Evolutionary conservation across 2,797 vertebrate species (phyloP).

Genomic region (Anisognathus igniventris): DNA sequence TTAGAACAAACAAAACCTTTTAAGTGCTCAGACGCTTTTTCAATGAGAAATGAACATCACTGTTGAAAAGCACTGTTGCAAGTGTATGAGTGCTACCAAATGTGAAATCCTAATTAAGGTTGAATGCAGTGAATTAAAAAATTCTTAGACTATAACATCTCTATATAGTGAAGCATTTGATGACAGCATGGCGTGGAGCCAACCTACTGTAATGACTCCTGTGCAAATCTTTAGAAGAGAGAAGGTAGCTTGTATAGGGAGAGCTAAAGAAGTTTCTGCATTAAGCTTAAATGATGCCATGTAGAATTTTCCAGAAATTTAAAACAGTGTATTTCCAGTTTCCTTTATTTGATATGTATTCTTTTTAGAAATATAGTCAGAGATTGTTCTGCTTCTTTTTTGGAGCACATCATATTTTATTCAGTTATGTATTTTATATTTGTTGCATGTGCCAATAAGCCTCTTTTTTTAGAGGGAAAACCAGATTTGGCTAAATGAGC

Average conservation of each 20-base stretch:
- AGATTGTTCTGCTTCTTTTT: neutral
- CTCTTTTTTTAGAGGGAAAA: neutral
- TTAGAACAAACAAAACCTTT: neutral
- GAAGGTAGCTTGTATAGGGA: neutral
- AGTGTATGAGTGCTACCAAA: neutral
- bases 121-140: neutral
- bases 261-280: neutral
- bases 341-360: neutral
- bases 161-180: neutral
- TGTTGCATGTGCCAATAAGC: neutral
- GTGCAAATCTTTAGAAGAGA: neutral
- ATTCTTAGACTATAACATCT: neutral
- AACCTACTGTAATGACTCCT: neutral
- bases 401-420: neutral
- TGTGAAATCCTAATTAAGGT: neutral
- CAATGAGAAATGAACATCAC: neutral
- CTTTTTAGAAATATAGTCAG: neutral
- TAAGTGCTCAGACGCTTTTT: neutral
- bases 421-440: neutral
- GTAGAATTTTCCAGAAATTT: neutral
- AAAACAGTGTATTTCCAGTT: neutral
- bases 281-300: neutral
- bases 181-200: neutral
- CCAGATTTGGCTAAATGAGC: fast-evolving
- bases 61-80: neutral